These are phyloP conservation scores for Oreochromis aureus DNA, from an alignment of 2,113 vertebrate species.

Conservation along the genomic window DNA sequence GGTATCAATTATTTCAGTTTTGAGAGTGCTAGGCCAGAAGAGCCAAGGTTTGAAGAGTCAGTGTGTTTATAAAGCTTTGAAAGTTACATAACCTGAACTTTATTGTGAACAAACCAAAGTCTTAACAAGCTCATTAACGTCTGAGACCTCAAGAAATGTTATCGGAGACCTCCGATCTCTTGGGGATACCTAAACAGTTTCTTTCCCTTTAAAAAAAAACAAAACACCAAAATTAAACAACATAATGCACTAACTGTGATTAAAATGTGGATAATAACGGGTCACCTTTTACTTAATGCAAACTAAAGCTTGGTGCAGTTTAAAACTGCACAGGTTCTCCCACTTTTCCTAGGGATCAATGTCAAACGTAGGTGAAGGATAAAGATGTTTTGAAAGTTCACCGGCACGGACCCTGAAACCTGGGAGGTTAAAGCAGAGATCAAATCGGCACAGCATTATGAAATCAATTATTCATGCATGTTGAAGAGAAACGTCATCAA, in stretches of 20 bases:
- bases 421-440: background rate
- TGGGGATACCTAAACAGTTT: background rate
- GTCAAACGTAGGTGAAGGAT: background rate
- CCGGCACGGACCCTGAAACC: rapidly evolving
- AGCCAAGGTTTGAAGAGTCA: background rate
- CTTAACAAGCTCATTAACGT: background rate
- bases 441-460: background rate
- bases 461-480: background rate
- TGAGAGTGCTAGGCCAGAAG: background rate
- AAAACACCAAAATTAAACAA: background rate
- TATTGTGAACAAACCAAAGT: background rate
- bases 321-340: background rate
- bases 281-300: background rate
- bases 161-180: background rate
- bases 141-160: background rate
- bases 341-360: background rate
- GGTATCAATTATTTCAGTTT: background rate
- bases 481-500: background rate
- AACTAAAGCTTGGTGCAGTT: background rate
- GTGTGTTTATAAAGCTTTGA: background rate
- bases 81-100: background rate
- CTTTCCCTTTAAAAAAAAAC: background rate
- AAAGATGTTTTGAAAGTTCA: background rate
- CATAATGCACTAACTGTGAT: background rate
- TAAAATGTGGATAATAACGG: background rate